Base-by-base conservation (phyloP, 1,140 invertebrate genomes). In the Cotesia chilonis region DNA sequence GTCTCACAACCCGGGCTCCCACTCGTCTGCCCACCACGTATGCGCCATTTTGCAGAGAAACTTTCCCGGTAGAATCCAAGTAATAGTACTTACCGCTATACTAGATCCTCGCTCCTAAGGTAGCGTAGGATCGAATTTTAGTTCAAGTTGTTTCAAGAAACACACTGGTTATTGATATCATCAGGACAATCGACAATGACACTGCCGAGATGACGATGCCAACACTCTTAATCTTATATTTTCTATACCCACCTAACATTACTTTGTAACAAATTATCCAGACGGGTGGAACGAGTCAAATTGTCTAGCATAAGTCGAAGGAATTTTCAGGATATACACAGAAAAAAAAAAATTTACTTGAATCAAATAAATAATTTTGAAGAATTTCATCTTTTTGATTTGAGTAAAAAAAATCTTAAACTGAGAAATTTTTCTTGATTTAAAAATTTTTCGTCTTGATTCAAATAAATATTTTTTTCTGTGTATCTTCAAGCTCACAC, bases 401-500 rank as follows among this genome's bases (percentile, higher is more conserved):
- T 2, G 28, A 28, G 28, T 28, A 28, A 3, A 28, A 28, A 28
- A 28, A 28, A 28, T 28, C 3, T 28, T 28, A 28, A 28, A 28
- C 2, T 28, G 2, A 28, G 28, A 28, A 28, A 28, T 28, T 28
- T 28, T 28, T 28, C 28, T 28, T 28, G 3, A 28, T 28, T 28
- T 3, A 28, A 28, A 3, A 28, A 2, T 28, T 28, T 28, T 28
- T 28, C 28, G 2, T 3, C 28, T 28, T 28, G 3, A 28, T 28
- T 28, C 1, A 28, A 28, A 28, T 28, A 2, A 28, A 28, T 28
- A 1, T 68, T 14, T 9, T 68, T 14, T 9, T 47, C 41, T 14
- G 61, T 4, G 75, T 73, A 79, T 74, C 72, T 76, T 78, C 76
- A 79, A 79, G 78, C 70, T 76, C 77, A 81, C 76, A 79, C 69